A percentile compares a stretch with the other conserved stretches of the same genome.
Conservation (phyloP, 2,888 invertebrate species). For the Hofmannophila pseudospretella region DNA sequence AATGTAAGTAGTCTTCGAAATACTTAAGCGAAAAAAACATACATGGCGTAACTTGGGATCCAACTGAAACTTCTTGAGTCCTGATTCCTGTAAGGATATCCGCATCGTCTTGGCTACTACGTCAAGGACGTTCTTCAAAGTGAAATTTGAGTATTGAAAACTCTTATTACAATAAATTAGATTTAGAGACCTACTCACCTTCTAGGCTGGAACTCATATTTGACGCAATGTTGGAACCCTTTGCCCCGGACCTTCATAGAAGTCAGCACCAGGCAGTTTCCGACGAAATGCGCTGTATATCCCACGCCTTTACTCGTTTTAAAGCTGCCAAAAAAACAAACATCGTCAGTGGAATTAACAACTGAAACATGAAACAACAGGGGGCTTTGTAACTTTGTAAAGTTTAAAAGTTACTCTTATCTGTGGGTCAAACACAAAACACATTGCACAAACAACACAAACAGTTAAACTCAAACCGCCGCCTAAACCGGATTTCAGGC, state of each 20-base stretch:
- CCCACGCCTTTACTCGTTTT: slow-evolving; percentile 99
- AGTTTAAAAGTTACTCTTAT: too few relatives aligned
- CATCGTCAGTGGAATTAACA: slow-evolving; percentile 1
- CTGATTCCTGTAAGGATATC: too few relatives aligned
- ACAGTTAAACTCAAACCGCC: slow-evolving; percentile 8
- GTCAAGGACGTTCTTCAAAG: too few relatives aligned
- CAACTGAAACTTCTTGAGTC: too few relatives aligned
- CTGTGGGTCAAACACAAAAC: too few relatives aligned
- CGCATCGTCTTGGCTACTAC: too few relatives aligned
- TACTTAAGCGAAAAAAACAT: too few relatives aligned
- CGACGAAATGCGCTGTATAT: slow-evolving; percentile 99
- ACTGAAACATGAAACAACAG: not conserved
- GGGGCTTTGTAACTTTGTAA: not conserved
- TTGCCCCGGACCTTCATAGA: slow-evolving; percentile 99
- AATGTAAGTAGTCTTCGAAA: too few relatives aligned
- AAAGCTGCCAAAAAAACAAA: slow-evolving; percentile 82
- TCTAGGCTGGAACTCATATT: slow-evolving; percentile 99
- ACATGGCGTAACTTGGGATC: too few relatives aligned
- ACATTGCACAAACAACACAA: slow-evolving; percentile 6
- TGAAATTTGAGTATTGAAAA: too few relatives aligned
- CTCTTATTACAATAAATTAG: too few relatives aligned
- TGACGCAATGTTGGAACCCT: slow-evolving; percentile 99
- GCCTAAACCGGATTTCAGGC: slow-evolving; percentile 27
- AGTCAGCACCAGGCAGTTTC: slow-evolving; percentile 98
- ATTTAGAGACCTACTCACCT: slow-evolving; percentile 74